phyloP scores from a whole-genome alignment of 1,140 invertebrate species.

The Neoseiulus cucumeris region DNA sequence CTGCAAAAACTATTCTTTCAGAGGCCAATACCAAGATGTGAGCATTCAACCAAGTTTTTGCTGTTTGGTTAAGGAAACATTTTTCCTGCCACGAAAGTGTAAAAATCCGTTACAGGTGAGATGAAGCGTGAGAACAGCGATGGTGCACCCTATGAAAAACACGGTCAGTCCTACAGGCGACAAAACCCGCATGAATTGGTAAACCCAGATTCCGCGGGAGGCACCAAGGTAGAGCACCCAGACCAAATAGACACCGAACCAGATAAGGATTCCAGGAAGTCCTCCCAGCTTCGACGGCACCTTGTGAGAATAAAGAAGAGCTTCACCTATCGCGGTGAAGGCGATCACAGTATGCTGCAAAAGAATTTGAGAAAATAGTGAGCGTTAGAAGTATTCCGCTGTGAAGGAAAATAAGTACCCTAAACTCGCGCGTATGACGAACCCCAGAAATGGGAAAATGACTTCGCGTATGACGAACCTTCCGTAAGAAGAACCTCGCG shows the following conservation, averaged over 20 bases:
- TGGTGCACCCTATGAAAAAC: conserved; percentile 43
- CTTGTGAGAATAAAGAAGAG: conserved; percentile 40
- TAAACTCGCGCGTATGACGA: too few species aligned
- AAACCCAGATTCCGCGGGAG: conserved; percentile 49
- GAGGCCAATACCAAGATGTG: too few species aligned
- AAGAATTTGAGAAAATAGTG: too few species aligned
- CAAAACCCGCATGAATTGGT: conserved; percentile 58
- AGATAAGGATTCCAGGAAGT: conserved; percentile 35
- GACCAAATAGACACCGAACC: conserved; percentile 45
- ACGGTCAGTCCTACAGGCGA: conserved; percentile 42
- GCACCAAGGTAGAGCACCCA: conserved; percentile 32
- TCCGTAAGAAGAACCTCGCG: too few species aligned
- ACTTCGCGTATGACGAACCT: too few species aligned
- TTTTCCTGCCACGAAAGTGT: not conserved
- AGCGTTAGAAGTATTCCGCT: too few species aligned
- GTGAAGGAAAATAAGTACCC: too few species aligned
- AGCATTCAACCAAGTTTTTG: too few species aligned
- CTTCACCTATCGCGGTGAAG: conserved; percentile 45
- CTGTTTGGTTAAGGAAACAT: too few species aligned
- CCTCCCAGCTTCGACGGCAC: conserved; percentile 44
- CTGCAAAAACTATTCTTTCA: too few species aligned
- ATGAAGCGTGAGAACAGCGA: not conserved
- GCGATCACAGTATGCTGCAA: conserved; percentile 16
- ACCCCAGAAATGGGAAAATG: too few species aligned
- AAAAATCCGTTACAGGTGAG: not conserved